Percentiles rank a stretch among this genome's conserved stretches.
Conservation (phyloP, 1,140 invertebrate genomes). For the Radopholus similis region DNA sequence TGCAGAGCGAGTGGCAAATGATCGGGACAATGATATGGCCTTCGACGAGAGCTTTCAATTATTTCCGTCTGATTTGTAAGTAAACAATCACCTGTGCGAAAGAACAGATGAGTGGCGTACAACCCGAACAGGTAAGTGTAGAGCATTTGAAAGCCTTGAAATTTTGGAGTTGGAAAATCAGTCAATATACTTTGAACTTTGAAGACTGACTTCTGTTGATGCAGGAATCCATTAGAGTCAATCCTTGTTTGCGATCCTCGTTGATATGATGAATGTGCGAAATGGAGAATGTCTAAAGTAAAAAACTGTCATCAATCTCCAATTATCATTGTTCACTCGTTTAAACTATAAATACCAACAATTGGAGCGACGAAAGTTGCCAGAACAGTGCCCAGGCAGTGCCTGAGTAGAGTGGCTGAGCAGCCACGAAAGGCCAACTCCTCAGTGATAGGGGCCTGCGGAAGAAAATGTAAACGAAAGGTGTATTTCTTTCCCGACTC, state of each 20-base stretch:
- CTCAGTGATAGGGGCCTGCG: conserved; percentile 28
- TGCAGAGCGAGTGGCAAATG: conserved; percentile 24
- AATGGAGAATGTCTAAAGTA: conserved; percentile 19
- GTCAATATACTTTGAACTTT: background rate
- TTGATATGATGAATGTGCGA: conserved; percentile 27
- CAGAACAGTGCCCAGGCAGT: conserved; percentile 16
- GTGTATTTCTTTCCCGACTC: background rate
- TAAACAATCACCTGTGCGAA: conserved; percentile 9
- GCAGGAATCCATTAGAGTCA: conserved; percentile 7
- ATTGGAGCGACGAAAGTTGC: conserved; percentile 21
- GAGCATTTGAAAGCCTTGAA: conserved; percentile 24
- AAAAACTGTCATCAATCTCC: background rate
- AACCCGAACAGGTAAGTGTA: conserved; percentile 29
- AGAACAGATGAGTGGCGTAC: conserved; percentile 26
- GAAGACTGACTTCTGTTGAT: conserved; percentile 12
- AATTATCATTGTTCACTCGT: background rate
- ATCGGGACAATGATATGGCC: conserved; percentile 26
- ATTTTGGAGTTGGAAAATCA: conserved; percentile 13
- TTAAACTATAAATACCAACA: background rate
- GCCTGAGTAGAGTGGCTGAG: conserved; percentile 13
- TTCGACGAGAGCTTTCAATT: background rate
- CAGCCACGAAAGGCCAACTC: conserved; percentile 32
- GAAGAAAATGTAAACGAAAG: background rate
- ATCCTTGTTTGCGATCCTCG: conserved; percentile 21
- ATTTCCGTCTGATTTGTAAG: background rate